phyloP scores from a whole-genome alignment of 2,888 invertebrate species.

The Ormyrus pomaceus region DNA sequence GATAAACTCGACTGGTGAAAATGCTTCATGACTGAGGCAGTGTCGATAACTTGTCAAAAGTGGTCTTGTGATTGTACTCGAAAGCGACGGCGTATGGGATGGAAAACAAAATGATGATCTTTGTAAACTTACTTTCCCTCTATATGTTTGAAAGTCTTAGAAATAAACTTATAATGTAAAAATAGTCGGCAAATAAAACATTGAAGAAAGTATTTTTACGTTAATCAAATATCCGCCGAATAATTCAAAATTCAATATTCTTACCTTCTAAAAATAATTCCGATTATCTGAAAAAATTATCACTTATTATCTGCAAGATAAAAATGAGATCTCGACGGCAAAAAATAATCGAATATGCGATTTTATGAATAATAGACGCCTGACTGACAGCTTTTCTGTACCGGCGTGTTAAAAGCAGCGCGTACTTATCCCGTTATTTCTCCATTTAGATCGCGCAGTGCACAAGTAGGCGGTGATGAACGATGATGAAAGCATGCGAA shows the following conservation, averaged over 20 bases:
- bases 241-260: too few species aligned
- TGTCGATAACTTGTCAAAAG: constrained; percentile 39
- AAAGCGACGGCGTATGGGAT: constrained; percentile 3
- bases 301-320: too few species aligned
- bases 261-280: too few species aligned
- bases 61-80: neutral
- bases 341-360: too few species aligned
- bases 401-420: constrained; percentile 16
- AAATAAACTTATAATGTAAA: too few species aligned
- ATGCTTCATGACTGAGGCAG: neutral
- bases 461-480: constrained; percentile 42
- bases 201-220: too few species aligned
- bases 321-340: too few species aligned
- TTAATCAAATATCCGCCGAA: too few species aligned
- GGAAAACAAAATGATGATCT: constrained; percentile 32
- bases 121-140: neutral
- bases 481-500: constrained; percentile 31
- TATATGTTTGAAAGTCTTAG: too few species aligned
- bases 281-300: too few species aligned
- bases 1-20: neutral
- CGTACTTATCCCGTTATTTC: constrained; percentile 27
- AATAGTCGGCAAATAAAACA: too few species aligned
- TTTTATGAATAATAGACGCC: neutral
- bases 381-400: constrained; percentile 10
- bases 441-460: constrained; percentile 10